A percentile compares a stretch with the other conserved stretches of the same genome.
These are phyloP conservation scores for Corapipo altera DNA, from an alignment of 2,113 vertebrate genomes.

Conservation along the genomic window DNA sequence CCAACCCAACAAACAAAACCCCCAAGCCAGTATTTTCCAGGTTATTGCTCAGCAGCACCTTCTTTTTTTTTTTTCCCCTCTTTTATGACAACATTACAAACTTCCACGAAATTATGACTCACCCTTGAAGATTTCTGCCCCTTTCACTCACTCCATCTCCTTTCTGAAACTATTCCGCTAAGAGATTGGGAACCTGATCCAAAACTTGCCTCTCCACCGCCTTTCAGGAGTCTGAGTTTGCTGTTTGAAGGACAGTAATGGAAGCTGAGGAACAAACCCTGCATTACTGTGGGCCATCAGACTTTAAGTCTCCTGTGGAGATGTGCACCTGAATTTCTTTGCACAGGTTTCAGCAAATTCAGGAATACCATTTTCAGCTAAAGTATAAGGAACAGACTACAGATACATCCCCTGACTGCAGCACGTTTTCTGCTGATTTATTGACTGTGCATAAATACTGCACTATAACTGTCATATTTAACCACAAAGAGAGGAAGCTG, in stretches of 20 bases:
- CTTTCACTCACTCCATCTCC: background rate
- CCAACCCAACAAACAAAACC: background rate
- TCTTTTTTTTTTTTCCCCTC: background rate
- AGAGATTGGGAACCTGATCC: background rate
- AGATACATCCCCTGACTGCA: conserved; percentile 3
- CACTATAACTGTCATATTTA: conserved; percentile 35
- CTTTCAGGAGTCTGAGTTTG: background rate
- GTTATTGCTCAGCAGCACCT: background rate
- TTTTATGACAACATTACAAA: background rate
- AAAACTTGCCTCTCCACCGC: background rate
- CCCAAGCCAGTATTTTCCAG: background rate
- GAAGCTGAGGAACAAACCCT: background rate
- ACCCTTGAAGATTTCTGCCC: background rate
- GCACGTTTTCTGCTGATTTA: conserved; percentile 45
- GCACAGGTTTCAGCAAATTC: background rate
- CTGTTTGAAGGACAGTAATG: background rate
- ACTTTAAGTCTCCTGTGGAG: background rate
- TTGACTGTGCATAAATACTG: conserved; percentile 36
- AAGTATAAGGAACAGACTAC: background rate
- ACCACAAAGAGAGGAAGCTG: conserved; percentile 28
- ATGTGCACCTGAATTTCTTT: background rate
- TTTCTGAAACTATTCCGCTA: background rate
- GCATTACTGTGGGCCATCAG: background rate
- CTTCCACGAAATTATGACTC: background rate
- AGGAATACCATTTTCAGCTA: background rate